These are phyloP conservation scores for Empis stercorea DNA, from an alignment of 2,888 invertebrate species.

Conservation along the genomic window DNA sequence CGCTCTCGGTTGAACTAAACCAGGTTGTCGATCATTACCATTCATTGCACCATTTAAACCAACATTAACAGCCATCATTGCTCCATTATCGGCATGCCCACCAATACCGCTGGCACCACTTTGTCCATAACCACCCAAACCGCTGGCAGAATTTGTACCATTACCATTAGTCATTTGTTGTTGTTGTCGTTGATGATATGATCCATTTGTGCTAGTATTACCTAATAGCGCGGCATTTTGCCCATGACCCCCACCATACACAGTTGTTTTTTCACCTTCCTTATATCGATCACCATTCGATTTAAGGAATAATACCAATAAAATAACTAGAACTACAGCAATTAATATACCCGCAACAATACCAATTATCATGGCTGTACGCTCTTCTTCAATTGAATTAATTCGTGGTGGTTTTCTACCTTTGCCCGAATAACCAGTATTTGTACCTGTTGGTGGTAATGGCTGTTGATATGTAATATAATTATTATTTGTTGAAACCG, in stretches of 20 bases:
- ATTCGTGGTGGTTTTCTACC: conserved; percentile 40
- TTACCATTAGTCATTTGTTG: conserved; percentile 28
- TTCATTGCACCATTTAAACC: conserved; percentile 22
- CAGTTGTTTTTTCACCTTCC: conserved; percentile 63
- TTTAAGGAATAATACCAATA: conserved; percentile 79
- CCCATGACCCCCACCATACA: conserved; percentile 49
- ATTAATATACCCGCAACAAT: conserved; percentile 86
- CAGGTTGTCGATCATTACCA: conserved; percentile 33
- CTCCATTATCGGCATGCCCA: conserved; percentile 28
- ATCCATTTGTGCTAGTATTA: conserved; percentile 42
- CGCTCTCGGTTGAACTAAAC: conserved; percentile 39
- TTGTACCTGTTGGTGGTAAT: conserved; percentile 20
- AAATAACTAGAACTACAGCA: conserved; percentile 77
- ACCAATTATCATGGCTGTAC: conserved; percentile 66
- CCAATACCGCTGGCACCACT: conserved; percentile 12
- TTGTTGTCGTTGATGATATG: conserved; percentile 38
- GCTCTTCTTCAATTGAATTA: conserved; percentile 57
- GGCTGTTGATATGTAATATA: conserved; percentile 23
- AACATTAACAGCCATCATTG: conserved; percentile 20
- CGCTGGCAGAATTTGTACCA: conserved; percentile 13
- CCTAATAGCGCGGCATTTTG: conserved; percentile 67
- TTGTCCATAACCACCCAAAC: conserved; percentile 15
- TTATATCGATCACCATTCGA: conserved; percentile 85
- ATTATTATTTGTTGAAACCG: conserved; percentile 1
- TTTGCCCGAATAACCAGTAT: conserved; percentile 1